phyloP scores from a whole-genome alignment of 2,888 invertebrate species.

The Nasonia oneida region DNA sequence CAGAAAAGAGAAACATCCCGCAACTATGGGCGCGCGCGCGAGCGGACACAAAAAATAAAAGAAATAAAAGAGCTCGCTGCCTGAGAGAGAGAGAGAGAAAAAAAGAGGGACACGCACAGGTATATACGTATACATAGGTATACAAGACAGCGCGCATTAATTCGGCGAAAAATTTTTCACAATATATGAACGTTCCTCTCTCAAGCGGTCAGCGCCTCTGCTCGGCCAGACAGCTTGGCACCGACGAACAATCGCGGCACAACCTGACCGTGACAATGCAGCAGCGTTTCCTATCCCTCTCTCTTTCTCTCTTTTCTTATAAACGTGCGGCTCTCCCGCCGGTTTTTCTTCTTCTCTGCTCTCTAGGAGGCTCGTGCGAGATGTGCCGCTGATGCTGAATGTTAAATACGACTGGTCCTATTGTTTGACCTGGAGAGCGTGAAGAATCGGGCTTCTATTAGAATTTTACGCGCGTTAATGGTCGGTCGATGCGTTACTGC shows the following conservation, averaged over 20 bases:
- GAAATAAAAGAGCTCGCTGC: slow-evolving; percentile 20
- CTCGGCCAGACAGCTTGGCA: slow-evolving; percentile 61
- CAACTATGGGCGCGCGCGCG: background rate
- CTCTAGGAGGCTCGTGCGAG: background rate
- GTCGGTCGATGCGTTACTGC: background rate
- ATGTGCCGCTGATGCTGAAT: background rate
- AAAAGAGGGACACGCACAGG: slow-evolving; percentile 24
- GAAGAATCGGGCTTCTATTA: slow-evolving; percentile 33
- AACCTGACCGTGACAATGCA: slow-evolving; percentile 41
- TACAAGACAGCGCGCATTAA: slow-evolving; percentile 35
- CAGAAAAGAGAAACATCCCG: slow-evolving; percentile 41
- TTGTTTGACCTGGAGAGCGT: slow-evolving; percentile 28
- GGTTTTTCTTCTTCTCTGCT: slow-evolving; percentile 19
- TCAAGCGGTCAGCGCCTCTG: slow-evolving; percentile 35
- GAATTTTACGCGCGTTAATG: slow-evolving; percentile 45
- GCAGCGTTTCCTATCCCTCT: slow-evolving; percentile 27
- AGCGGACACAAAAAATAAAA: slow-evolving; percentile 10
- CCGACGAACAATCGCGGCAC: slow-evolving; percentile 48
- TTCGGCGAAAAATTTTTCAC: slow-evolving; percentile 61
- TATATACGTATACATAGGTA: slow-evolving; percentile 21
- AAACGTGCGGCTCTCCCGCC: background rate
- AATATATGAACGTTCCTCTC: slow-evolving; percentile 39
- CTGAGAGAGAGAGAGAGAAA: slow-evolving; percentile 6
- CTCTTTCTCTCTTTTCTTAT: background rate
- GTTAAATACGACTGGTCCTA: background rate